phyloP scores from a whole-genome alignment of 2,113 vertebrate genomes.

The Hemibagrus wyckioides region DNA sequence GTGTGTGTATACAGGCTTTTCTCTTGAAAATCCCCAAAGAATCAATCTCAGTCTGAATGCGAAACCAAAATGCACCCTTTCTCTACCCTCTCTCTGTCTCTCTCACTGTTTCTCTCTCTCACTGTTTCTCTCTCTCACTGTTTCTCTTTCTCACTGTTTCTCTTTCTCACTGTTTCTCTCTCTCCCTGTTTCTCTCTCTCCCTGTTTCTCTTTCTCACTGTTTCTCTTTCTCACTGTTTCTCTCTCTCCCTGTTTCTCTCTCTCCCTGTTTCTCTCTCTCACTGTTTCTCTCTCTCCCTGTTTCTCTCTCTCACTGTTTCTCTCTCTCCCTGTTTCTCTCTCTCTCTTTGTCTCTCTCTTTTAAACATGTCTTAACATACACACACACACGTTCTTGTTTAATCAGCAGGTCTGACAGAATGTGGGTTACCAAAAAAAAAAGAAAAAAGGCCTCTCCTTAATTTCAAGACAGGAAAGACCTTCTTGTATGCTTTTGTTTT shows the following conservation, averaged over 20 bases:
- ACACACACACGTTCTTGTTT: constrained; percentile 51
- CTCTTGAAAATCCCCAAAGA: constrained; percentile 46
- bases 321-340: not conserved
- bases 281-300: not conserved
- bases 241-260: not conserved
- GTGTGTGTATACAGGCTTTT: constrained; percentile 45
- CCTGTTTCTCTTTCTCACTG: not conserved
- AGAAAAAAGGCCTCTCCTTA: constrained; percentile 60
- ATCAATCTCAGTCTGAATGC: constrained; percentile 40
- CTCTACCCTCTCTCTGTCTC: not conserved
- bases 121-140: not conserved
- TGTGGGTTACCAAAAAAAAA: constrained; percentile 66
- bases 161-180: too few relatives aligned
- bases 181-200: not conserved
- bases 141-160: too few relatives aligned
- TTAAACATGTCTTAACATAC: constrained; percentile 21
- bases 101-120: not conserved
- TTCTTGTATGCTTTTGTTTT: constrained; percentile 61
- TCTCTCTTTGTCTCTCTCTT: not conserved
- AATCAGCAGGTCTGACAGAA: constrained; percentile 78
- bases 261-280: not conserved
- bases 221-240: not conserved
- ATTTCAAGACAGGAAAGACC: constrained; percentile 56
- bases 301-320: too few relatives aligned
- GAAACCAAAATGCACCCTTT: constrained; percentile 47